These are phyloP conservation scores for Brachynemurus nebulosus DNA, from an alignment of 2,888 invertebrate genomes.

Conservation along the genomic window DNA sequence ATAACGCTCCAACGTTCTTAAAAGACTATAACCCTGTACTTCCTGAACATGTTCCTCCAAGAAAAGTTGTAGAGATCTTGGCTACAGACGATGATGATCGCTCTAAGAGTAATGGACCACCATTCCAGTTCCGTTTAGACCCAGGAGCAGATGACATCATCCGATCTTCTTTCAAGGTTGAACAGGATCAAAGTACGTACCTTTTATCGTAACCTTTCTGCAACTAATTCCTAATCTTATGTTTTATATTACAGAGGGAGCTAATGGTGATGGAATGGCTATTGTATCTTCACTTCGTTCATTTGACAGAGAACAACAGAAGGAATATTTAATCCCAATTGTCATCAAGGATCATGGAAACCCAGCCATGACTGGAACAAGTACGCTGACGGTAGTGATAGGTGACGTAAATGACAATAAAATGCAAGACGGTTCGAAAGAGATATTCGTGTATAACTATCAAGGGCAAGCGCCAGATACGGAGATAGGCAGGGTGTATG, in stretches of 20 bases:
- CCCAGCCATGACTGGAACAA: constrained; percentile 93
- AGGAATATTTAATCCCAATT: constrained; percentile 92
- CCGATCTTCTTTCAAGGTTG: constrained; percentile 87
- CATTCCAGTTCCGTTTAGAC: constrained; percentile 89
- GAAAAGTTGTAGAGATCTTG: constrained; percentile 82
- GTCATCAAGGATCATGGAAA: constrained; percentile 95
- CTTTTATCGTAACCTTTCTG: background rate
- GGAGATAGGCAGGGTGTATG: constrained; percentile 89
- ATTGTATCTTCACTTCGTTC: constrained; percentile 86
- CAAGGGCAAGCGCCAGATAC: constrained; percentile 77
- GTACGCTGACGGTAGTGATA: constrained; percentile 89
- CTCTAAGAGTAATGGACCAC: constrained; percentile 89
- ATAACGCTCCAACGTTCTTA: constrained; percentile 86
- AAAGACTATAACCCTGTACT: constrained; percentile 86
- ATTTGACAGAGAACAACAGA: constrained; percentile 91
- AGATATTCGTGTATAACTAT: constrained; percentile 95
- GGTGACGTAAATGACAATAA: constrained; percentile 98
- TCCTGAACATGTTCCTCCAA: constrained; percentile 82
- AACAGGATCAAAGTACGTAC: constrained; percentile 83
- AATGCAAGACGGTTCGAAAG: constrained; percentile 95
- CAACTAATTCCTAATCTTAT: background rate
- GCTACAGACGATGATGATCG: constrained; percentile 91
- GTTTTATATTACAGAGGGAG: constrained; percentile 56
- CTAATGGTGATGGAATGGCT: constrained; percentile 95
- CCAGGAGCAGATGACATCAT: constrained; percentile 90